Evolutionary conservation across 2,888 invertebrate genomes (phyloP).

Genomic region (Acronicta alni): DNA sequence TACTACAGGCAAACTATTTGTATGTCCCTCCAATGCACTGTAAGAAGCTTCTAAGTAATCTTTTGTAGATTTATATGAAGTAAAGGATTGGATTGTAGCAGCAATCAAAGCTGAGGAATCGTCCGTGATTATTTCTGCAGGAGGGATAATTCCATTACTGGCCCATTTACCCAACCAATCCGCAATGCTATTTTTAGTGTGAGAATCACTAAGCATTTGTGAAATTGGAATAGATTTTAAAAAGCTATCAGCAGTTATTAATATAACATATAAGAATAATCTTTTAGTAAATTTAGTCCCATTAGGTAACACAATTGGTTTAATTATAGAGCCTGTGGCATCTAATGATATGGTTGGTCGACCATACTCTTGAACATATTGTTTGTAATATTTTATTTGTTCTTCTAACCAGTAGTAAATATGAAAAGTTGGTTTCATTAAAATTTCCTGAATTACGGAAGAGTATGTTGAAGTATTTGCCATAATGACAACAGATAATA

Average conservation of each 20-base stretch:
- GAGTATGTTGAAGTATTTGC: conserved; percentile 32
- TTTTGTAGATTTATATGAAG: conserved; percentile 38
- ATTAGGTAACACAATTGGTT: conserved; percentile 31
- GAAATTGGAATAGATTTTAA: conserved; percentile 34
- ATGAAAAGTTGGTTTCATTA: conserved; percentile 31
- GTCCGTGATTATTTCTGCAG: conserved; percentile 35
- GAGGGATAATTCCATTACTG: conserved; percentile 32
- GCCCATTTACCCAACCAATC: conserved; percentile 33
- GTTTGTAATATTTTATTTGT: conserved; percentile 34
- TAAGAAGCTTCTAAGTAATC: conserved; percentile 36
- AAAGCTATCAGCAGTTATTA: conserved; percentile 35
- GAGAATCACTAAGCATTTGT: conserved; percentile 35
- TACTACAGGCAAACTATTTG: conserved; percentile 38
- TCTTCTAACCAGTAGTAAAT: conserved; percentile 32
- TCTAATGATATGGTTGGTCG: conserved; percentile 32
- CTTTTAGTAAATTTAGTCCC: conserved; percentile 34
- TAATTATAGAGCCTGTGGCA: conserved; percentile 33
- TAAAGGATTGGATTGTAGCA: conserved; percentile 36
- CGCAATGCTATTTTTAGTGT: conserved; percentile 33
- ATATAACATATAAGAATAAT: conserved; percentile 32
- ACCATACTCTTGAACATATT: conserved; percentile 32
- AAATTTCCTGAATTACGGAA: conserved; percentile 33
- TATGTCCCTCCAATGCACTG: conserved; percentile 33
- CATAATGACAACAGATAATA: conserved; percentile 31
- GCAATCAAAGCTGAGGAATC: conserved; percentile 38